Percentiles rank a stretch among this genome's conserved stretches.
Evolutionary conservation across 2,888 invertebrate species (phyloP).

Genomic region (Cephalotes varians): DNA sequence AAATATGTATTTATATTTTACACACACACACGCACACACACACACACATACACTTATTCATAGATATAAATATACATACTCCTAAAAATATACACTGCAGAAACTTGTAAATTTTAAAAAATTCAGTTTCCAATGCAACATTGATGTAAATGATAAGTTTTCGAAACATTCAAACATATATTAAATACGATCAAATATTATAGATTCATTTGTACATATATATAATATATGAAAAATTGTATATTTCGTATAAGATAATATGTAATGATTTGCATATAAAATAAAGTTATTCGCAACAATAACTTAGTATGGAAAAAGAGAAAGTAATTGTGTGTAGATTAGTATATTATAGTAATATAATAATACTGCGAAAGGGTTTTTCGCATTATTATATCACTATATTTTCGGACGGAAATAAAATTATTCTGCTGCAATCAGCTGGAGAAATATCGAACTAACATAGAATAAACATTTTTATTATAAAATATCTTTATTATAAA

Average conservation of each 20-base stretch:
- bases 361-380: not conserved
- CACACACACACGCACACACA: not conserved
- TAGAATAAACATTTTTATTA: no score
- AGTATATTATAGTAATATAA: conserved; percentile 17
- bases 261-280: conserved; percentile 56
- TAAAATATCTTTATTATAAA: no score
- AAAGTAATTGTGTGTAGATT: conserved; percentile 3
- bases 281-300: conserved; percentile 35
- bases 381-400: no score
- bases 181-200: not conserved
- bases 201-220: conserved; percentile 69
- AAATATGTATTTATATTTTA: conserved; percentile 26
- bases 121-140: not conserved
- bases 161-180: not conserved
- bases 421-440: not conserved
- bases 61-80: not conserved
- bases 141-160: conserved; percentile 8
- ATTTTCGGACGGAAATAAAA: not conserved
- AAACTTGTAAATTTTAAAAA: conserved; percentile 35
- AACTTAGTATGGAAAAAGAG: not conserved
- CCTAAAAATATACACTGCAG: not conserved
- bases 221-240: conserved; percentile 67
- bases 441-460: not conserved
- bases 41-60: not conserved
- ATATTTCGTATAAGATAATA: conserved; percentile 69